These are phyloP conservation scores for Virgularia gustaviana DNA, from an alignment of 92 coral and sea anemone species.

Conservation along the genomic window DNA sequence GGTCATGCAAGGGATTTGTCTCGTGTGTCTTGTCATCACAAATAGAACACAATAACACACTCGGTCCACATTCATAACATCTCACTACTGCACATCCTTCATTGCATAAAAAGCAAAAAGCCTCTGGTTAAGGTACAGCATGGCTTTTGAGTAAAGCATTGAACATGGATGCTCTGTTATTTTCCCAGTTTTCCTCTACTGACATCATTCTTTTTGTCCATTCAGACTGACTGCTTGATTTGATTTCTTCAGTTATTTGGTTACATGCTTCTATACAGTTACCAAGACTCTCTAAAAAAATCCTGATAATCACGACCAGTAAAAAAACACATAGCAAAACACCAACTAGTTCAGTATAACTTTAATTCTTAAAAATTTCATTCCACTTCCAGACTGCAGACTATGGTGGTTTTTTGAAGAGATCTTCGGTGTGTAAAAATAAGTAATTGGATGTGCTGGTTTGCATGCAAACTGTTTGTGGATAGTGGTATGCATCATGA, in stretches of 20 bases:
- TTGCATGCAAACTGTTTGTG: too few species aligned
- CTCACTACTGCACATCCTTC: background rate
- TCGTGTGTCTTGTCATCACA: background rate
- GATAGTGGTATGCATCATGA: too few species aligned
- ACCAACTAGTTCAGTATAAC: too few species aligned
- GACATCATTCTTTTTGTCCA: constrained; percentile 4
- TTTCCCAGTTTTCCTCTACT: constrained; percentile 8
- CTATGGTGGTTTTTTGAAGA: too few species aligned
- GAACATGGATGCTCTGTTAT: background rate
- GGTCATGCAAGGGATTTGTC: constrained; percentile 2
- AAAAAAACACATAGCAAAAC: too few species aligned
- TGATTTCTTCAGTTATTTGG: constrained; percentile 12
- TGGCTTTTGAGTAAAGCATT: constrained; percentile 8
- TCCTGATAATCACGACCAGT: too few species aligned
- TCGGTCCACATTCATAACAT: constrained; percentile 11
- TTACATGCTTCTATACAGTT: constrained; percentile 4
- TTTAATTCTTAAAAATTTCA: too few species aligned
- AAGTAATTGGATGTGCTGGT: too few species aligned
- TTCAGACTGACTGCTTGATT: constrained; percentile 1
- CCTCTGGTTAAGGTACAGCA: constrained; percentile 8
- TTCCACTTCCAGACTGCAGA: too few species aligned
- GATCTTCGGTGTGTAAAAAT: too few species aligned
- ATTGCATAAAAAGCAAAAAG: constrained; percentile 8
- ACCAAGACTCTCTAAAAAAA: constrained; percentile 7
- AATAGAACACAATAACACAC: constrained; percentile 8